phyloP scores from a whole-genome alignment of 2,797 vertebrate genomes.

The Distichodus sexfasciatus region DNA sequence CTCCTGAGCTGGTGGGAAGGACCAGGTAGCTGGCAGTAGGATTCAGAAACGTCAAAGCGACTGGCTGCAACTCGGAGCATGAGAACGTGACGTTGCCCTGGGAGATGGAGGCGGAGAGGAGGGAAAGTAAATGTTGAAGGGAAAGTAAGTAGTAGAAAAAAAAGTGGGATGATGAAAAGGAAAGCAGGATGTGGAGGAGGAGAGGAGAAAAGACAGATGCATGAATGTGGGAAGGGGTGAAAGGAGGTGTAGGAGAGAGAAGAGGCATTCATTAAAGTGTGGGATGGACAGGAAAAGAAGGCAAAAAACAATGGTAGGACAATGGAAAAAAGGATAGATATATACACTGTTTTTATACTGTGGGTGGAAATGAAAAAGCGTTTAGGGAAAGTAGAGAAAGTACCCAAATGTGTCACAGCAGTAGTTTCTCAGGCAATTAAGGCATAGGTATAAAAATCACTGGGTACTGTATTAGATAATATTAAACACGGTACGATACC shows the following conservation, averaged over 20 bases:
- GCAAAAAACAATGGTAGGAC: background rate
- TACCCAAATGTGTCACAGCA: background rate
- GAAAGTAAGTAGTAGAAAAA: background rate
- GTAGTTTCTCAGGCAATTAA: background rate
- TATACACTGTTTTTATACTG: background rate
- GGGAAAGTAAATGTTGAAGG: background rate
- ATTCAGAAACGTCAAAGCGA: slow-evolving; percentile 49
- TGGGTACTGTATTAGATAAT: too few relatives aligned
- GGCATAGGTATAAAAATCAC: too few relatives aligned
- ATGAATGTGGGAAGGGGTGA: background rate
- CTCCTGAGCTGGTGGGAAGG: slow-evolving; percentile 21
- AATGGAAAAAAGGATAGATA: background rate
- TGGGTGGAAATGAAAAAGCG: background rate
- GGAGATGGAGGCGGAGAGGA: background rate
- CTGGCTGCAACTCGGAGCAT: slow-evolving; percentile 47
- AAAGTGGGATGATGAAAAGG: background rate
- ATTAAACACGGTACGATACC: too few relatives aligned
- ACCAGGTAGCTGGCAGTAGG: slow-evolving; percentile 40
- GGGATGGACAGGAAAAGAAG: background rate
- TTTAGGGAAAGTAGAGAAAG: background rate
- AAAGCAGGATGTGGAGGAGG: background rate
- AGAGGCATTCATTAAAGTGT: background rate
- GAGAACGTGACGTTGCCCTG: slow-evolving; percentile 55
- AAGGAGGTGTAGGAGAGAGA: background rate
- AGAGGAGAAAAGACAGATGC: background rate